Base-by-base conservation (phyloP, 2,797 vertebrate genomes). In the Coregonus suidteri region DNA sequence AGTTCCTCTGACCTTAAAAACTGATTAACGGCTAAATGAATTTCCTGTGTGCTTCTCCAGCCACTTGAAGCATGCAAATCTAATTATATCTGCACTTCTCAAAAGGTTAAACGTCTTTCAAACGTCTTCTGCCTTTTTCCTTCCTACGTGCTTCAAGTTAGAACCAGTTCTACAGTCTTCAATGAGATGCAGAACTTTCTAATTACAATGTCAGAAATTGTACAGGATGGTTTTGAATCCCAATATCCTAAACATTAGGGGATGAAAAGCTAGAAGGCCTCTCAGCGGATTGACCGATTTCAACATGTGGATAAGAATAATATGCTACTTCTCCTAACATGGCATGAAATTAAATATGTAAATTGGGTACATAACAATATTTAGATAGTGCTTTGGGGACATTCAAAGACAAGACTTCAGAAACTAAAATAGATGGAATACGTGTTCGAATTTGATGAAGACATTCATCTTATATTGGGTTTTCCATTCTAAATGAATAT, bases 311-410 rank as follows among this genome's bases (percentile, higher is more conserved):
- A 13, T 74, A 66, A 72, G 51, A 56, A 79, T 70, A 66, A 77
- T 72, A 77, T 5, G 18, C 31, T 59, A 69, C 30, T 66, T 20
- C 15, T 59, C 76, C 16, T 82, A 84, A 87, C 83, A 35, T 59
- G 25, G 56, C 83, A 81, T 87, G 70, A 85, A 88, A 90, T 87
- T 81, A 85, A 88, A 85, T 62, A 88, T 82, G 85, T 76, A 83
- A 89, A 85, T 81, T 76, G 52, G 56, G 6, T 3, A 7, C 15
- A 77, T 77, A 84, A 88, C 78, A 80, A 86, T 80, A 77, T 71
- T 75, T 47, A 35, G 75, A 30, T 25, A 25, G 25, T 25, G 25
- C 25, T 25, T 25, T 25, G 25, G 25, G 25, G 25, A 25, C 25
- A 25, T 25, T 25, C 25, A 25, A 25, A 25, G 25, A 25, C 25